Evolutionary conservation across 2,113 vertebrate genomes (phyloP).

Genomic region (Pelodiscus sinensis): DNA sequence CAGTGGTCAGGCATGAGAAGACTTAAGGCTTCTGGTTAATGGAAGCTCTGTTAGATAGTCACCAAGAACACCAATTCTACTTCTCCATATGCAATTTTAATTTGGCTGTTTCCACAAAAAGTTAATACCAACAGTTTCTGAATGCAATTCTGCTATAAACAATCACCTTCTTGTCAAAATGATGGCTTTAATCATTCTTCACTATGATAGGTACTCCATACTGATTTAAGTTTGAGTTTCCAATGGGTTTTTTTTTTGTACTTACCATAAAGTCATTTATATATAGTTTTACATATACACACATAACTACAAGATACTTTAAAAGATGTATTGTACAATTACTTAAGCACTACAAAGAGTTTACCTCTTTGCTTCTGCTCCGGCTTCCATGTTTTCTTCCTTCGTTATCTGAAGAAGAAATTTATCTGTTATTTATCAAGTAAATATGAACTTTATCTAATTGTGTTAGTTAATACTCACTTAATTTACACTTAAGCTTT

Average conservation of each 20-base stretch:
- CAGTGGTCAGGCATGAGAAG: constrained; percentile 58
- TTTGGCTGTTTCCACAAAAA: constrained; percentile 74
- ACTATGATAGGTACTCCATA: constrained; percentile 75
- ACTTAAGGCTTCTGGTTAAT: constrained; percentile 75
- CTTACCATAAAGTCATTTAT: constrained; percentile 88
- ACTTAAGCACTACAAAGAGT: constrained; percentile 86
- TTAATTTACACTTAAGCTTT: not conserved
- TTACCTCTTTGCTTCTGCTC: constrained; percentile 99
- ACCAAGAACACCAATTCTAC: constrained; percentile 79
- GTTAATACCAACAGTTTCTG: constrained; percentile 67
- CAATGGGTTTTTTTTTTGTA: constrained; percentile 76
- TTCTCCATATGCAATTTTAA: constrained; percentile 78
- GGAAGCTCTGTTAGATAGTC: constrained; percentile 84
- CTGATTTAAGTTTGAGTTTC: constrained; percentile 73
- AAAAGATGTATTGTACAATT: constrained; percentile 77
- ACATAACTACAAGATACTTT: constrained; percentile 77
- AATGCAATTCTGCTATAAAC: constrained; percentile 75
- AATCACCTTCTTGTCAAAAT: constrained; percentile 80
- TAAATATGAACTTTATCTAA: not conserved
- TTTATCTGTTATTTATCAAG: not conserved
- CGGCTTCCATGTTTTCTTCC: constrained; percentile 93
- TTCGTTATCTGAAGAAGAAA: constrained; percentile 77
- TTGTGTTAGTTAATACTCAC: not conserved
- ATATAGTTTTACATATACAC: constrained; percentile 68
- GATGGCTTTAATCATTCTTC: constrained; percentile 84